Conservation (phyloP, 2,888 invertebrate genomes). For the Drosophila paramelanica region DNA sequence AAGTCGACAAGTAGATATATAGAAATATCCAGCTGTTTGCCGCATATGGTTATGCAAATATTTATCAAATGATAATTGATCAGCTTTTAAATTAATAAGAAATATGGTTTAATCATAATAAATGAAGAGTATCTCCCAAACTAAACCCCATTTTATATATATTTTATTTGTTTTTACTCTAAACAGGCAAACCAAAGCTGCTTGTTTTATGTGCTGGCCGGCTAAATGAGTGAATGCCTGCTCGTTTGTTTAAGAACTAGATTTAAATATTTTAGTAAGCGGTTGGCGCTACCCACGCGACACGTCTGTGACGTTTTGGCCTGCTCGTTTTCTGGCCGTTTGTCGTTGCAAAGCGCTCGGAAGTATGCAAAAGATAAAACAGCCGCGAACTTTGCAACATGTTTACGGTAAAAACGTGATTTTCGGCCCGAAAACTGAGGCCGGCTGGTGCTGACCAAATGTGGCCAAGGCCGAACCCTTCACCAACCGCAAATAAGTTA, state of each 20-base stretch:
- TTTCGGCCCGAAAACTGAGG: slow-evolving; percentile 68
- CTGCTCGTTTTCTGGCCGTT: slow-evolving; percentile 52
- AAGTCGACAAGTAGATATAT: not conserved
- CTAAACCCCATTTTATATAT: not conserved
- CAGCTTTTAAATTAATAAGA: no score
- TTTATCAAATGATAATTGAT: no score
- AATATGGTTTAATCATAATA: no score
- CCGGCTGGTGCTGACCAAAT: slow-evolving; percentile 64
- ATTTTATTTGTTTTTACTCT: slow-evolving; percentile 6
- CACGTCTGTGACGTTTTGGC: slow-evolving; percentile 75
- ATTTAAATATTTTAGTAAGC: slow-evolving; percentile 71
- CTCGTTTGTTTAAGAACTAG: slow-evolving; percentile 43
- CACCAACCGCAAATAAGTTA: slow-evolving; percentile 75
- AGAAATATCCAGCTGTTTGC: no score
- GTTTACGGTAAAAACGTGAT: slow-evolving; percentile 81
- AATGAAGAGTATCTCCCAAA: slow-evolving; percentile 1
- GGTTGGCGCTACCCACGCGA: slow-evolving; percentile 33
- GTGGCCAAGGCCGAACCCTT: slow-evolving; percentile 74
- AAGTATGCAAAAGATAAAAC: slow-evolving; percentile 71
- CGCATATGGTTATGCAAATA: no score
- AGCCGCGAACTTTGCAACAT: slow-evolving; percentile 78
- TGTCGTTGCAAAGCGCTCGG: slow-evolving; percentile 23
- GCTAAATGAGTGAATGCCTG: slow-evolving; percentile 19
- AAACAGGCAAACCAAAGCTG: slow-evolving; percentile 12
- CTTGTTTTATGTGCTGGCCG: slow-evolving; percentile 30